Evolutionary conservation across 2,113 vertebrate genomes (phyloP).

Genomic region (Xerus inauris): DNA sequence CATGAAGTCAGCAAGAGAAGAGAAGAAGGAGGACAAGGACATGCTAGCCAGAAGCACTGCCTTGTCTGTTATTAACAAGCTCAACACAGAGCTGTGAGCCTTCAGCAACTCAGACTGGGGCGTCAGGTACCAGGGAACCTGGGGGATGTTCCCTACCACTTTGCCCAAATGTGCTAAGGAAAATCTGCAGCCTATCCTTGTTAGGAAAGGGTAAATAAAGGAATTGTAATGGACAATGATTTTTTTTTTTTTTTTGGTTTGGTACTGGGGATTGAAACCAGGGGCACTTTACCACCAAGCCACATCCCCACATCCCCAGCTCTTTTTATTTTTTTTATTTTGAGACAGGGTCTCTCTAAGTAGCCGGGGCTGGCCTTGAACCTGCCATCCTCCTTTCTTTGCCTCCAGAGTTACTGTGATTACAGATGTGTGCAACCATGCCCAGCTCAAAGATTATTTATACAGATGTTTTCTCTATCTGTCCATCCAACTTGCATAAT

Average conservation of each 20-base stretch:
- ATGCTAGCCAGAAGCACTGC: neutral
- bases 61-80: neutral
- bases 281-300: neutral
- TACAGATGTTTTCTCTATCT: neutral
- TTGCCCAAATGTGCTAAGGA: neutral
- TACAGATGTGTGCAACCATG: neutral
- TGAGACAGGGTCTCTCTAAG: neutral
- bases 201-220: neutral
- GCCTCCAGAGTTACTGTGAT: neutral
- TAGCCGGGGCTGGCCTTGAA: neutral
- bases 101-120: neutral
- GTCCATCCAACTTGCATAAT: neutral
- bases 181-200: neutral
- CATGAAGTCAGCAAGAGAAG: neutral
- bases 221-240: neutral
- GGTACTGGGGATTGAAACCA: neutral
- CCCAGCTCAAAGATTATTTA: neutral
- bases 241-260: neutral
- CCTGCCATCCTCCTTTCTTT: neutral
- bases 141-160: neutral
- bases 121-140: too few species aligned
- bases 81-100: neutral
- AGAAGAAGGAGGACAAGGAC: neutral
- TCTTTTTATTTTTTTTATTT: neutral
- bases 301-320: neutral